These are phyloP conservation scores for Callyntrura guangdongensis DNA, from an alignment of 2,888 invertebrate genomes.

Conservation along the genomic window DNA sequence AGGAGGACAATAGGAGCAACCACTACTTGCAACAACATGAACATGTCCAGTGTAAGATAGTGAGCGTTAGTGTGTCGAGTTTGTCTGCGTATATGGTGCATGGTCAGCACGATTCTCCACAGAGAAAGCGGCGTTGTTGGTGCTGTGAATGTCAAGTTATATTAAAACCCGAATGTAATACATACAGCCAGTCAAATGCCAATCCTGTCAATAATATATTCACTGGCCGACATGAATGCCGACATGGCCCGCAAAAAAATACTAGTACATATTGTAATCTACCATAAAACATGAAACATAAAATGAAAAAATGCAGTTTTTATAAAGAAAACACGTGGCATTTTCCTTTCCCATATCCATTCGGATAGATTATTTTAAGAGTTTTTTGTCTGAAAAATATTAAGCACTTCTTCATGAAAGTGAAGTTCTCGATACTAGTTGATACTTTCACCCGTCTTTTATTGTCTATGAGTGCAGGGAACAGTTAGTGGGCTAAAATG, in stretches of 20 bases:
- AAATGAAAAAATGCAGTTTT: not conserved
- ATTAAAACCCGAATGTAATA: not conserved
- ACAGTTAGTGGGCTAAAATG: too few relatives aligned
- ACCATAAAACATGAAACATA: not conserved
- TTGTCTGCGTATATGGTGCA: slow-evolving; percentile 11
- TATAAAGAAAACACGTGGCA: slow-evolving; percentile 32
- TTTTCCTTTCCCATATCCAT: not conserved
- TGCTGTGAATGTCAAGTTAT: slow-evolving; percentile 11
- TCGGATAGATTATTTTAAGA: too few relatives aligned
- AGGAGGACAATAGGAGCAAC: not conserved
- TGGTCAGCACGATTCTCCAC: not conserved
- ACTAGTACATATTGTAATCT: not conserved
- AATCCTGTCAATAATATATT: slow-evolving; percentile 6
- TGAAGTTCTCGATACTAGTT: too few relatives aligned
- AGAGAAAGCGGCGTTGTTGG: not conserved
- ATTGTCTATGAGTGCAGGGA: too few relatives aligned
- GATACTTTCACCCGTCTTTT: too few relatives aligned
- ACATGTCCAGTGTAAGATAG: not conserved
- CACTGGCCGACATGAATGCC: not conserved
- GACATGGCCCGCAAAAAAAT: not conserved
- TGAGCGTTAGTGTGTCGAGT: not conserved
- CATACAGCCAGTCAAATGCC: slow-evolving; percentile 18
- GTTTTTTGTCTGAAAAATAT: too few relatives aligned
- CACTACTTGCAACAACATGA: slow-evolving; percentile 24
- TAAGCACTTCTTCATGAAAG: too few relatives aligned